Evolutionary conservation across 2,797 vertebrate species (phyloP).

Genomic region (Melopsittacus undulatus): DNA sequence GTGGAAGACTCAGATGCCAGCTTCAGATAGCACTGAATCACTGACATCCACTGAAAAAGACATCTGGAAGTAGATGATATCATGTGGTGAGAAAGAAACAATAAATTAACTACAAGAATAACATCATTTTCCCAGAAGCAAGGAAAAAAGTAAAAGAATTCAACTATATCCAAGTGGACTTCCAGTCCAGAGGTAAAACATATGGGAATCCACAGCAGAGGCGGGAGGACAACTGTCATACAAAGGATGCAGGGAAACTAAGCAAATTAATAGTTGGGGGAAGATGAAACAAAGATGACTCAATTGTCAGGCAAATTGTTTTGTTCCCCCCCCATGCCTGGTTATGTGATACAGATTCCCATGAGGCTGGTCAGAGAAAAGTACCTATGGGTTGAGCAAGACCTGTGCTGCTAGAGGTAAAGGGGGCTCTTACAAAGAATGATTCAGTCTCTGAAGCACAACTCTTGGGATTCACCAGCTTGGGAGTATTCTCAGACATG

Average conservation of each 20-base stretch:
- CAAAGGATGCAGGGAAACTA: conserved; percentile 46
- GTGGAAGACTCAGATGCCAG: conserved; percentile 43
- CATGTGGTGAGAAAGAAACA: conserved; percentile 56
- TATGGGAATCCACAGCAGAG: conserved; percentile 51
- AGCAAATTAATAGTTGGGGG: conserved; percentile 63
- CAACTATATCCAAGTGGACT: neutral
- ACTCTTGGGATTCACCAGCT: neutral
- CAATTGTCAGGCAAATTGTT: conserved; percentile 56
- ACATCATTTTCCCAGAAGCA: conserved; percentile 33
- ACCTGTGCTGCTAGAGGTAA: neutral
- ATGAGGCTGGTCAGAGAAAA: conserved; percentile 23
- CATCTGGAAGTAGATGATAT: conserved; percentile 63
- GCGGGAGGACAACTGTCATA: conserved; percentile 29
- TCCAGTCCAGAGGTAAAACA: conserved; percentile 46
- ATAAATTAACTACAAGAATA: conserved; percentile 58
- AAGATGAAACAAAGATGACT: conserved; percentile 70
- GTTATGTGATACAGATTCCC: conserved; percentile 63
- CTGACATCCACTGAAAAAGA: conserved; percentile 55
- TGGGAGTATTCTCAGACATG: neutral
- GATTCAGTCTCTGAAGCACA: neutral
- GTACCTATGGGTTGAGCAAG: conserved; percentile 15
- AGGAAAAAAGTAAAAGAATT: neutral
- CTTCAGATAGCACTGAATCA: conserved; percentile 52
- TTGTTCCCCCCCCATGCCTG: neutral
- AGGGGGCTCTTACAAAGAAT: neutral